phyloP scores from a whole-genome alignment of 2,797 vertebrate genomes.

The Channa striata region DNA sequence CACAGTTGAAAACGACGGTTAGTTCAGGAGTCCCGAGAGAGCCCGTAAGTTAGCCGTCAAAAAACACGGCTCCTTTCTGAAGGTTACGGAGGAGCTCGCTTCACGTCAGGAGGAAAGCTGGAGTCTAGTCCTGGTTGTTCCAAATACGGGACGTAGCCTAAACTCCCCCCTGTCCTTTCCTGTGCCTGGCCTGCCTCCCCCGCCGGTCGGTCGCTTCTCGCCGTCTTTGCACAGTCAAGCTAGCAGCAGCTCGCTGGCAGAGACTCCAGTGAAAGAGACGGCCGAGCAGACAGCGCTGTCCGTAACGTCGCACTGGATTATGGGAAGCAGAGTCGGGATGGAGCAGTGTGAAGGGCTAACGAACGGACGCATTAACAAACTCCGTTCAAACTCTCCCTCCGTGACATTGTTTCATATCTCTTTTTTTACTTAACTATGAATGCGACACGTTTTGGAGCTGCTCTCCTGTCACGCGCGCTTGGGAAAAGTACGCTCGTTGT shows the following conservation, averaged over 20 bases:
- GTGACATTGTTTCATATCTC: too few relatives aligned
- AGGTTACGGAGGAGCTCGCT: constrained; percentile 59
- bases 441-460: fast-evolving
- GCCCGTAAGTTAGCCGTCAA: constrained; percentile 40
- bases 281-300: background rate
- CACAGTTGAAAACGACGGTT: constrained; percentile 51
- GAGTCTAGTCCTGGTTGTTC: constrained; percentile 67
- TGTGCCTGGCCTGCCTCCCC: constrained; percentile 69
- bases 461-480: background rate
- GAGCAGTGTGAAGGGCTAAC: constrained; percentile 51
- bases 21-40: constrained; percentile 33
- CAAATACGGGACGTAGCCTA: constrained; percentile 76
- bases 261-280: constrained; percentile 35
- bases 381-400: fast-evolving
- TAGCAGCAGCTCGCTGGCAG: constrained; percentile 60
- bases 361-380: constrained; percentile 9
- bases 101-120: constrained; percentile 60
- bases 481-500: background rate
- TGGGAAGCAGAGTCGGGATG: constrained; percentile 45
- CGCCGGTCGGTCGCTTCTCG: constrained; percentile 76
- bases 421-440: fast-evolving
- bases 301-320: constrained; percentile 59
- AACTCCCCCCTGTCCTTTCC: constrained; percentile 60
- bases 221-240: constrained; percentile 71
- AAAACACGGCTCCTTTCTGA: constrained; percentile 50